Percentiles rank a stretch among this genome's conserved stretches.
Conservation (phyloP, 2,113 vertebrate species). For the Mohoua ochrocephala region DNA sequence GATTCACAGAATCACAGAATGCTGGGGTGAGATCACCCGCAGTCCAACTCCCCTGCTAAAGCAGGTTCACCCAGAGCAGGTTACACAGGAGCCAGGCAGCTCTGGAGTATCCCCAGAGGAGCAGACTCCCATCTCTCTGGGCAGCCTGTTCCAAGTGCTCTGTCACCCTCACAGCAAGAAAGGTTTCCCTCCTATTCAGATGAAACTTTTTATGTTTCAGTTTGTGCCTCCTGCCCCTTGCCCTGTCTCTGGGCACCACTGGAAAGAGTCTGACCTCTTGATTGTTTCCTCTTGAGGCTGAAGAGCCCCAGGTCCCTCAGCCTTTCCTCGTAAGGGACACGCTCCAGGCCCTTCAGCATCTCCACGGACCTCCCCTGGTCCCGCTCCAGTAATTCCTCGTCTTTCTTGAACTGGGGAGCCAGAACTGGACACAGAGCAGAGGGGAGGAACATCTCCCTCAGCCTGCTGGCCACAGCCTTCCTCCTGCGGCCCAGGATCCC, state of each 20-base stretch:
- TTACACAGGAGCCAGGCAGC: background rate
- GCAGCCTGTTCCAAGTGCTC: background rate
- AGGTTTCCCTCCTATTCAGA: background rate
- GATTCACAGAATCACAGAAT: background rate
- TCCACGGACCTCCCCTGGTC: background rate
- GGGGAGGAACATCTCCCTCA: background rate
- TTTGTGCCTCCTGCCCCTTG: background rate
- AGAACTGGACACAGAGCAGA: background rate
- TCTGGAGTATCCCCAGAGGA: background rate
- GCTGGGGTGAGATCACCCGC: background rate
- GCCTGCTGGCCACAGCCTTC: background rate
- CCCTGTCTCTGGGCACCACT: background rate
- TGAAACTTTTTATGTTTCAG: background rate
- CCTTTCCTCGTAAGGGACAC: background rate
- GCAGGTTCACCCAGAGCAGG: background rate
- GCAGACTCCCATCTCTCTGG: background rate
- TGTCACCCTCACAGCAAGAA: background rate
- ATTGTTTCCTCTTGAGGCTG: fast-evolving
- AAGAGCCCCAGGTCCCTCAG: background rate
- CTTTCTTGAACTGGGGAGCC: background rate
- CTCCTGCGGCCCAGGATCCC: background rate
- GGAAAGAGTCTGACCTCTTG: background rate
- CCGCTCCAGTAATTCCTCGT: background rate
- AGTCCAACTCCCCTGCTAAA: background rate
- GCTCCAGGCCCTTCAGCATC: background rate